Conservation (phyloP, 1,140 invertebrate genomes). For the Penaeus indicus region DNA sequence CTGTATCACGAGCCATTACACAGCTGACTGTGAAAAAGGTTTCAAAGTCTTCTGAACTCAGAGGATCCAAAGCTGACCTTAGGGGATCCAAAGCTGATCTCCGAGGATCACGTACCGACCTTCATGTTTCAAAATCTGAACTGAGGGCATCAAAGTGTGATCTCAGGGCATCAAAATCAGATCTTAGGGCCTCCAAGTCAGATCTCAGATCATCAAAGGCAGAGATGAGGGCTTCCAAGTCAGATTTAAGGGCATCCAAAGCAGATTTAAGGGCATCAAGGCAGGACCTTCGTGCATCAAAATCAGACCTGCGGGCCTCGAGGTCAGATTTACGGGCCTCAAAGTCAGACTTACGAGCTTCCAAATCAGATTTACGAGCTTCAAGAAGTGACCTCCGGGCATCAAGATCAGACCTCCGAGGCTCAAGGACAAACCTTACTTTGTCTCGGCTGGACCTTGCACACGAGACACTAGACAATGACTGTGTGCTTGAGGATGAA, state of each 20-base stretch:
- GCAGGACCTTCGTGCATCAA: slow-evolving; percentile 49
- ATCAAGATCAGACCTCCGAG: slow-evolving; percentile 36
- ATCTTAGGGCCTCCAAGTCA: slow-evolving; percentile 46
- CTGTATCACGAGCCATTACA: slow-evolving; percentile 59
- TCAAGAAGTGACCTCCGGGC: slow-evolving; percentile 29
- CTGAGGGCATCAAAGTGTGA: slow-evolving; percentile 61
- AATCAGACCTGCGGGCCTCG: slow-evolving; percentile 50
- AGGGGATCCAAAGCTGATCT: slow-evolving; percentile 49
- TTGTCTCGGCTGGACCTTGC: slow-evolving; percentile 64
- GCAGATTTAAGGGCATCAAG: slow-evolving; percentile 59
- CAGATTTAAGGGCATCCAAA: slow-evolving; percentile 59
- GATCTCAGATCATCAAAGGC: slow-evolving; percentile 55
- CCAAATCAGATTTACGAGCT: slow-evolving; percentile 42
- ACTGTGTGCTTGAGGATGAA: slow-evolving; percentile 58
- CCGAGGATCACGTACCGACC: slow-evolving; percentile 42
- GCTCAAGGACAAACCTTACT: slow-evolving; percentile 59
- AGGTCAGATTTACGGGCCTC: slow-evolving; percentile 54
- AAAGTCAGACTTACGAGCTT: slow-evolving; percentile 48
- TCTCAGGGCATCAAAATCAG: slow-evolving; percentile 54
- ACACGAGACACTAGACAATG: slow-evolving; percentile 60
- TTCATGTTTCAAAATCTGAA: slow-evolving; percentile 55
- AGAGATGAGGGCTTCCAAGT: slow-evolving; percentile 51
- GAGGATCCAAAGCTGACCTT: slow-evolving; percentile 54
- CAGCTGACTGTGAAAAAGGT: slow-evolving; percentile 59
- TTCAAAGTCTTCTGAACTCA: slow-evolving; percentile 36